Percentiles rank a stretch among this genome's conserved stretches.
These are phyloP conservation scores for Lucilia cuprina DNA, from an alignment of 1,140 invertebrate genomes.

Conservation along the genomic window DNA sequence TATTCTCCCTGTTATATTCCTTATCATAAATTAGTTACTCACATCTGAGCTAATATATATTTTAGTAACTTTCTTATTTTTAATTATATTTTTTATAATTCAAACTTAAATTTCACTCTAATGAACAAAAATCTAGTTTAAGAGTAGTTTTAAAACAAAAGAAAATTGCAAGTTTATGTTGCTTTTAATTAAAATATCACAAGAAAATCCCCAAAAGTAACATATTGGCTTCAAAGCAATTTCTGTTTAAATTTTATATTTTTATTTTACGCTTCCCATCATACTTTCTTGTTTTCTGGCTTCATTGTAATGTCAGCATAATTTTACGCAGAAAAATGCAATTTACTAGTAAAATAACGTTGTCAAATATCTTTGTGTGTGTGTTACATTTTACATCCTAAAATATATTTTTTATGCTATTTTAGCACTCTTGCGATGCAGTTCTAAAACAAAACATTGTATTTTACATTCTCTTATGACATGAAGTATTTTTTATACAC, in stretches of 20 bases:
- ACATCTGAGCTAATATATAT: too few species aligned
- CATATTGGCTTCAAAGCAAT: slow-evolving; percentile 7
- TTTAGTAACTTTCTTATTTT: too few species aligned
- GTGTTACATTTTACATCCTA: not conserved
- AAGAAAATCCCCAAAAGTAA: slow-evolving; percentile 10
- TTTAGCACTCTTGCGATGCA: not conserved
- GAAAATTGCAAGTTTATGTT: not conserved
- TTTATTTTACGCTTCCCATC: not conserved
- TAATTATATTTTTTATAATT: too few species aligned
- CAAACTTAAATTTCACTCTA: too few species aligned
- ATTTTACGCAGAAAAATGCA: not conserved
- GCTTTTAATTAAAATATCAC: slow-evolving; percentile 15
- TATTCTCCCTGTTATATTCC: too few species aligned
- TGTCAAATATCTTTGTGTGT: not conserved
- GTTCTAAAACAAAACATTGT: too few species aligned
- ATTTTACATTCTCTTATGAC: too few species aligned
- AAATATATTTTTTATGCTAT: not conserved
- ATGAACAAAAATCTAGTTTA: too few species aligned
- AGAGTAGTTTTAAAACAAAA: not conserved
- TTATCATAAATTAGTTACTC: too few species aligned
- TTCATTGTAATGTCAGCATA: not conserved
- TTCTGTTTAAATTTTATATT: not conserved
- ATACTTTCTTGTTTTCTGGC: not conserved
- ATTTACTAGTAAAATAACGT: not conserved
- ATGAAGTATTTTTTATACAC: too few species aligned